These are phyloP conservation scores for Tragelaphus oryx DNA, from an alignment of 2,797 vertebrate genomes.

Conservation along the genomic window DNA sequence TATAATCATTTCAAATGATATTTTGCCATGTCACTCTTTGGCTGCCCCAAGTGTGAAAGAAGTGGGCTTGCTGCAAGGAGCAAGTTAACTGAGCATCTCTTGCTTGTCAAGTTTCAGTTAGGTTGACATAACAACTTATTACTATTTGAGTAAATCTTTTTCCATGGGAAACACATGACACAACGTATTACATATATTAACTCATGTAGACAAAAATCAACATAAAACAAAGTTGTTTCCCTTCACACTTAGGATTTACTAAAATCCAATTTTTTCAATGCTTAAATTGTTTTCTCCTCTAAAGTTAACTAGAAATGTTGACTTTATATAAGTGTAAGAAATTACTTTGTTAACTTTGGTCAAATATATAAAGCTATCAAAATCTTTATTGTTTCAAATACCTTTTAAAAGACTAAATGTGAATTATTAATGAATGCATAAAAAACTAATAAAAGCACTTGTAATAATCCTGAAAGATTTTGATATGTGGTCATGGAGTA, in stretches of 20 bases:
- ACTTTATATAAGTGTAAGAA: constrained; percentile 5
- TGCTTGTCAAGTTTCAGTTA: not conserved
- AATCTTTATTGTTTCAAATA: constrained; percentile 18
- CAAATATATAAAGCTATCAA: not conserved
- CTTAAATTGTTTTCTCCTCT: not conserved
- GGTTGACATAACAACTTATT: not conserved
- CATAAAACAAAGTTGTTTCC: not conserved
- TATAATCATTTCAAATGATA: not conserved
- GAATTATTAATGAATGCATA: not conserved
- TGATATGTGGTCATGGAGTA: not conserved
- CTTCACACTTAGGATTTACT: not conserved
- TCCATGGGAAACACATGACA: not conserved
- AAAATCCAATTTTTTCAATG: not conserved
- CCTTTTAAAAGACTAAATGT: not conserved
- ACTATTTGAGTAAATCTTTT: not conserved
- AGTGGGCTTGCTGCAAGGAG: not conserved
- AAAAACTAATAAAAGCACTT: not conserved
- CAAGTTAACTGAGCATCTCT: not conserved
- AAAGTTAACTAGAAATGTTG: not conserved
- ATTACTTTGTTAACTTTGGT: not conserved
- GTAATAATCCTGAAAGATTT: not conserved
- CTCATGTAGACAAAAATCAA: not conserved
- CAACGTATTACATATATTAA: not conserved
- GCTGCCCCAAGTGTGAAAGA: not conserved
- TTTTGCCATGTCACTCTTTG: not conserved